Percentiles rank a stretch among this genome's conserved stretches.
Conservation (phyloP, 2,888 invertebrate species). For the Protonemura montana region DNA sequence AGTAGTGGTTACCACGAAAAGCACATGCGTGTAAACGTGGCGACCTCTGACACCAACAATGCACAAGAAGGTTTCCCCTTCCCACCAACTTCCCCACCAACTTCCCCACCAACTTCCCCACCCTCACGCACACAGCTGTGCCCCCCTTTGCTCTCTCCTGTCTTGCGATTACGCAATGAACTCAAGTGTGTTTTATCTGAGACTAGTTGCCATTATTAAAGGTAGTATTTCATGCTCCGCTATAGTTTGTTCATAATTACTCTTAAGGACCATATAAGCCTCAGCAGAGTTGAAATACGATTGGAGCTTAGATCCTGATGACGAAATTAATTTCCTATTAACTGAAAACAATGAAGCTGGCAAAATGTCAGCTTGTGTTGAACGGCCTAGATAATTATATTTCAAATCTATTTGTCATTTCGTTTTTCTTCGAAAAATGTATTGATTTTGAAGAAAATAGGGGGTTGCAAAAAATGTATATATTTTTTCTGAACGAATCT, state of each 20-base stretch:
- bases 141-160: not conserved
- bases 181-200: slow-evolving; percentile 17
- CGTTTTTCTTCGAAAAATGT: not conserved
- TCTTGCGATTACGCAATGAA: not conserved
- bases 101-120: no score
- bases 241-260: slow-evolving; percentile 28
- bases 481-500: no score
- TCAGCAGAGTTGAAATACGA: slow-evolving; percentile 25
- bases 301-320: slow-evolving; percentile 1
- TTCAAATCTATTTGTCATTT: not conserved
- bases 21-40: not conserved
- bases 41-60: not conserved
- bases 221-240: slow-evolving; percentile 24
- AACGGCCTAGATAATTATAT: not conserved
- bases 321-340: slow-evolving; percentile 35
- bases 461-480: not conserved
- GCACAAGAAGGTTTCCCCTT: not conserved
- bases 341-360: slow-evolving; percentile 29
- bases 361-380: slow-evolving; percentile 18
- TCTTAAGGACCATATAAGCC: slow-evolving; percentile 34
- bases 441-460: no score
- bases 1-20: no score
- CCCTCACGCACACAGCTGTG: not conserved
- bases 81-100: no score
- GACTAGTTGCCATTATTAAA: slow-evolving; percentile 9